phyloP scores from a whole-genome alignment of 2,797 vertebrate genomes.

The Valencia hispanica region DNA sequence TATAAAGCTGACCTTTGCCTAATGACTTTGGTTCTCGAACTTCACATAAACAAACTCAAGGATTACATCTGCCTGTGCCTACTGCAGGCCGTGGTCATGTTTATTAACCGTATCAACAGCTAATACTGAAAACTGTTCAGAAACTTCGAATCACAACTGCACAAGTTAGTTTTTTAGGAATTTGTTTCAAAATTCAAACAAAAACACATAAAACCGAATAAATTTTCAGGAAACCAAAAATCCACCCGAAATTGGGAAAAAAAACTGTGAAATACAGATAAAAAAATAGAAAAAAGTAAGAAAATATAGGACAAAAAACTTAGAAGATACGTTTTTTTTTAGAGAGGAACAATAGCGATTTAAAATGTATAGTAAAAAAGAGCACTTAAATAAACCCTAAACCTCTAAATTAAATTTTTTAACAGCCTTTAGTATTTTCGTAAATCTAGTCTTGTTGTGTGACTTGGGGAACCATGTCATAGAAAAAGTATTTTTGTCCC shows the following conservation, averaged over 20 bases:
- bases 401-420: too few relatives aligned
- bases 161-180: too few relatives aligned
- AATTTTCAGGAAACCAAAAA: background rate
- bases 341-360: background rate
- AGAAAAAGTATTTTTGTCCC: too few relatives aligned
- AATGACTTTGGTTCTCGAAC: background rate
- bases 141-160: background rate
- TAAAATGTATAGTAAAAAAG: background rate
- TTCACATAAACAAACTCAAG: background rate
- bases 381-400: too few relatives aligned
- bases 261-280: too few relatives aligned
- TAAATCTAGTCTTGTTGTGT: background rate
- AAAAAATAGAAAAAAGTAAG: too few relatives aligned
- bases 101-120: background rate
- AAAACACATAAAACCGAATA: background rate
- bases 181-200: background rate
- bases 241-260: too few relatives aligned
- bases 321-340: background rate
- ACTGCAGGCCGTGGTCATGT: background rate
- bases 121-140: background rate
- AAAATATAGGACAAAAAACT: too few relatives aligned
- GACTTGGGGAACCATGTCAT: background rate
- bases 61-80: background rate
- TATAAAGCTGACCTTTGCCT: background rate
- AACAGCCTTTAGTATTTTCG: too few relatives aligned